These are phyloP conservation scores for Elgaria multicarinata DNA, from an alignment of 2,113 vertebrate species.

Conservation along the genomic window DNA sequence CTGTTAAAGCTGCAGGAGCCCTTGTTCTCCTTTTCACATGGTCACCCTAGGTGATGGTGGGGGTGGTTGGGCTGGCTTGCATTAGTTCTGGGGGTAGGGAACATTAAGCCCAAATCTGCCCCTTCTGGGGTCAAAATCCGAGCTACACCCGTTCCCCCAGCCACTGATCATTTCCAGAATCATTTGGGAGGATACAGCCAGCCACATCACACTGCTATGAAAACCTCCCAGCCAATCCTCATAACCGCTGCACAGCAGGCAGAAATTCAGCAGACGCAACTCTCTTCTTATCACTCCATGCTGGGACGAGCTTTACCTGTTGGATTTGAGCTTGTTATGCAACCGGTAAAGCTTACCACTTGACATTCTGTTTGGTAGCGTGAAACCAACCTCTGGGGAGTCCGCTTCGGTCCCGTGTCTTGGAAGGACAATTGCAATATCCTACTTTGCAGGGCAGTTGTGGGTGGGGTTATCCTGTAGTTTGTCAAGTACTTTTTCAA, in stretches of 20 bases:
- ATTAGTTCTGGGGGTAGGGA: neutral
- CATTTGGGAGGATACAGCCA: neutral
- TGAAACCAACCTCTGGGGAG: neutral
- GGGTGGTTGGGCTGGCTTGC: neutral
- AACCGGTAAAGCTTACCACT: neutral
- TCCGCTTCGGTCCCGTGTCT: neutral
- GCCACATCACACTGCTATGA: neutral
- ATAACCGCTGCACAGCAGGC: neutral
- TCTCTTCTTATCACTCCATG: neutral
- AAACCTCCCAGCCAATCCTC: neutral
- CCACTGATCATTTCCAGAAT: neutral
- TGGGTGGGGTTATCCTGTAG: neutral
- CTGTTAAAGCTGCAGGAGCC: no score
- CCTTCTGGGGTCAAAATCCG: no score
- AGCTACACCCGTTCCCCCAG: no score
- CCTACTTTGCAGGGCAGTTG: neutral
- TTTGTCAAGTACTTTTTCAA: neutral
- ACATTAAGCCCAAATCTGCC: no score
- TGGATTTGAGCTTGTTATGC: neutral
- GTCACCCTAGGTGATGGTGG: no score
- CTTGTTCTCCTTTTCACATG: no score
- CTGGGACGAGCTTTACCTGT: neutral
- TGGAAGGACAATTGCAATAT: neutral
- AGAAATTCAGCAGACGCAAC: neutral
- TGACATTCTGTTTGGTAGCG: neutral